A percentile compares a stretch with the other conserved stretches of the same genome.
Conservation (phyloP, 2,888 invertebrate genomes). For the Ligdia adustata region DNA sequence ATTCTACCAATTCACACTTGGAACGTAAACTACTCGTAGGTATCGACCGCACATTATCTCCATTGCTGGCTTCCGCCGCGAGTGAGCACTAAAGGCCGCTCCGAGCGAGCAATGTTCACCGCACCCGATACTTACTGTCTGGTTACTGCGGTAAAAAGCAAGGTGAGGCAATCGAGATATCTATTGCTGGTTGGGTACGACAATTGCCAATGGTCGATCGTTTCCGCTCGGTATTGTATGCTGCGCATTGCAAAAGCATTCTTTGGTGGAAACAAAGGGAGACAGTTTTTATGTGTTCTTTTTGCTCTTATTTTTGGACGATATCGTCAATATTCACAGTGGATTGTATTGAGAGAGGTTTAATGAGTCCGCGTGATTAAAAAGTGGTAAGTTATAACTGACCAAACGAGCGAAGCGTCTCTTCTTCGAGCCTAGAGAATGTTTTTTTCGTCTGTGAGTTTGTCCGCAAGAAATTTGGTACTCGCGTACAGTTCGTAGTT, state of each 20-base stretch:
- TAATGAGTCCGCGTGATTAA: too few relatives aligned
- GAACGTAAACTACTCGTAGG: conserved; percentile 23
- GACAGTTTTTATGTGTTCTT: too few relatives aligned
- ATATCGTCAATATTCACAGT: too few relatives aligned
- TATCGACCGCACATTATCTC: conserved; percentile 18
- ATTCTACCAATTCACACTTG: conserved; percentile 8
- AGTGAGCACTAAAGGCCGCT: conserved; percentile 2
- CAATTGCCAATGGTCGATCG: not conserved
- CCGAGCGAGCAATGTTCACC: conserved; percentile 15
- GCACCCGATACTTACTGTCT: conserved; percentile 15
- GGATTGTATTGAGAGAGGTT: too few relatives aligned
- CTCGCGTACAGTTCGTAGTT: too few relatives aligned
- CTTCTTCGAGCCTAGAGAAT: too few relatives aligned
- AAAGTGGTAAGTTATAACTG: too few relatives aligned
- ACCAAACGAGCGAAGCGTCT: too few relatives aligned
- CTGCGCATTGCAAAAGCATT: conserved; percentile 3
- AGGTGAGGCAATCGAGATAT: not conserved
- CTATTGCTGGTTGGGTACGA: conserved; percentile 2
- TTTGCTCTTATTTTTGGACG: too few relatives aligned
- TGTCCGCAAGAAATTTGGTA: too few relatives aligned
- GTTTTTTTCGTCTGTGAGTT: too few relatives aligned
- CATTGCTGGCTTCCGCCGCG: conserved; percentile 19
- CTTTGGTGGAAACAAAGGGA: not conserved
- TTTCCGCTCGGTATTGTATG: conserved; percentile 2
- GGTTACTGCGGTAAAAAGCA: conserved; percentile 6